phyloP scores from a whole-genome alignment of 2,888 invertebrate species.

The Watsonalla binaria region DNA sequence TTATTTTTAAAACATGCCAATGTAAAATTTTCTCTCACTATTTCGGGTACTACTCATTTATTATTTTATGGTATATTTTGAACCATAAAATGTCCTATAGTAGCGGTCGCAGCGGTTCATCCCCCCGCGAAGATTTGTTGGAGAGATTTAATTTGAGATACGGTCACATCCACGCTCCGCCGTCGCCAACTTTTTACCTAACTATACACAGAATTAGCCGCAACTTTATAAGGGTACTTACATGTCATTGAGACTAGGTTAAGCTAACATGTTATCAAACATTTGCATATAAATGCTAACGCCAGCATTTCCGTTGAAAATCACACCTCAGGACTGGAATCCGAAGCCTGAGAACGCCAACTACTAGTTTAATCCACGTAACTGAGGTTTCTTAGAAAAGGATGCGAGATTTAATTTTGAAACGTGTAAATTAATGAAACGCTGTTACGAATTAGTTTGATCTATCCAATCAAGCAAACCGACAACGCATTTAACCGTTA shows the following conservation, averaged over 20 bases:
- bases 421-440: neutral
- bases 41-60: no score
- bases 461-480: neutral
- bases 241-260: conserved; percentile 6
- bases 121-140: conserved; percentile 69
- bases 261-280: neutral
- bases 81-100: conserved; percentile 20
- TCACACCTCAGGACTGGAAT: no score
- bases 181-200: conserved; percentile 67
- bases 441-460: conserved; percentile 1
- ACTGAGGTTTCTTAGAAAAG: no score
- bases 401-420: no score
- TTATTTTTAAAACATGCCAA: no score
- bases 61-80: no score
- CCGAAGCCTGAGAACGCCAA: no score
- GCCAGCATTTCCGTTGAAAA: no score
- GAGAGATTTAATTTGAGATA: conserved; percentile 76
- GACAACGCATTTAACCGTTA: neutral
- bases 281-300: neutral
- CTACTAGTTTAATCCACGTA: no score
- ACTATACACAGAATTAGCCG: conserved; percentile 50
- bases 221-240: conserved; percentile 43
- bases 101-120: conserved; percentile 47
- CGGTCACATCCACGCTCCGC: conserved; percentile 60
- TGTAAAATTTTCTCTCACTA: no score